phyloP scores from a whole-genome alignment of 1,140 invertebrate species.

The Orius insidiosus region DNA sequence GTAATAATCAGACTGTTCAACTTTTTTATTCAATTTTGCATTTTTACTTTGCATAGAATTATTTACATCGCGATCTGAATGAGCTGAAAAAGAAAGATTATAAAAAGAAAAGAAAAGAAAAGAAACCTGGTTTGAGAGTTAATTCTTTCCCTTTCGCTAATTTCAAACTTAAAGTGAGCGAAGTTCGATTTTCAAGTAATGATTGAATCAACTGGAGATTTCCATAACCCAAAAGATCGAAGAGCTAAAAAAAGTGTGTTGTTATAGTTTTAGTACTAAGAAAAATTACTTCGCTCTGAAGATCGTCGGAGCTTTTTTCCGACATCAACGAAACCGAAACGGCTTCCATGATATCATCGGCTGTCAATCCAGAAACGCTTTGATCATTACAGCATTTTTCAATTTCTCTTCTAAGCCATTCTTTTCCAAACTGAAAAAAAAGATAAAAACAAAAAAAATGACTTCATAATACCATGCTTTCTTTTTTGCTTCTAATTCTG shows the following conservation, averaged over 20 bases:
- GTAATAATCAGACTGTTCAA: background rate
- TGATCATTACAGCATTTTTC: constrained; percentile 30
- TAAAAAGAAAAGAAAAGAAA: background rate
- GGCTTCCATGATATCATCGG: constrained; percentile 37
- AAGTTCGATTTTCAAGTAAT: constrained; percentile 50
- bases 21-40: no score
- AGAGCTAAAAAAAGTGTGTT: constrained; percentile 32
- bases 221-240: constrained; percentile 76
- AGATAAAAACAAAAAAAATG: constrained; percentile 19
- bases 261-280: background rate
- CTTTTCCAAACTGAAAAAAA: constrained; percentile 35
- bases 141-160: constrained; percentile 20
- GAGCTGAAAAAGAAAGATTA: background rate
- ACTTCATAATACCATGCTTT: constrained; percentile 11
- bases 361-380: constrained; percentile 29
- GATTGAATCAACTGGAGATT: constrained; percentile 69
- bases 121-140: constrained; percentile 1
- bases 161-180: constrained; percentile 30
- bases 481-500: constrained; percentile 19
- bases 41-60: background rate
- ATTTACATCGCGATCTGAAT: background rate
- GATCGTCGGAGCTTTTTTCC: constrained; percentile 44
- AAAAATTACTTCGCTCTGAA: constrained; percentile 52
- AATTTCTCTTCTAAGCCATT: constrained; percentile 35
- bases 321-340: constrained; percentile 43